Evolutionary conservation across 2,888 invertebrate genomes (phyloP), one percentile per base, ranked within the genome.

Genomic region (Odontocolon sp.): DNA sequence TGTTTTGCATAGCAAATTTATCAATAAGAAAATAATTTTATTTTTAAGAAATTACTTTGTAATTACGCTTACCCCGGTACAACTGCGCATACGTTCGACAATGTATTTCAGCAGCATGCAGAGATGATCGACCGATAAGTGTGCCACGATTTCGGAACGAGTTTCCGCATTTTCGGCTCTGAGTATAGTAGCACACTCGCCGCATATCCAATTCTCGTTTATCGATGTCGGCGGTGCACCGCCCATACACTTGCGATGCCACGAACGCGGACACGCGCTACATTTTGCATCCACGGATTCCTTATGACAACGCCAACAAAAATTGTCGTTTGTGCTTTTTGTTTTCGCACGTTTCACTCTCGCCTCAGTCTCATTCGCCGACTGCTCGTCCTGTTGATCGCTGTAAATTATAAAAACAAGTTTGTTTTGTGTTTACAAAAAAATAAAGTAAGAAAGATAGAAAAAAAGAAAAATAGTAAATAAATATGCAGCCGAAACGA

Each of bases 261-360:
- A 98, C 0, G 95, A 94, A 23, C 98, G 92, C 1, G 96, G 95
- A 89, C 98, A 98, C 16, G 95, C 94, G 28, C 95, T 95, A 89
- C 98, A 98, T 4, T 92, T 91, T 16, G 91, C 90, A 26, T 93
- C 93, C 0, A 92, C 91, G 1, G 92, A 92, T 50, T 94, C 94
- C 86, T 94, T 94, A 87, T 98, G 97, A 86, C 98, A 98, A 78
- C 96, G 92, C 98, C 98, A 99, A 90, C 98, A 99, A 89, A 95
- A 98, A 73, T 82, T 87, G 61, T 91, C 90, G 56, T 80, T 88
- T 40, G 78, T 77, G 66, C 72, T 84, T 77, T 86, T 89, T 45
- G 80, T 70, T 54, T 83, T 84, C 67, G 87, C 88, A 21, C 70
- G 78, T 74, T 77, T 85, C 83, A 72, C 81, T 82, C 40, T 88